Base-by-base conservation (phyloP, 1,140 invertebrate species). In the Listronotus bonariensis region DNA sequence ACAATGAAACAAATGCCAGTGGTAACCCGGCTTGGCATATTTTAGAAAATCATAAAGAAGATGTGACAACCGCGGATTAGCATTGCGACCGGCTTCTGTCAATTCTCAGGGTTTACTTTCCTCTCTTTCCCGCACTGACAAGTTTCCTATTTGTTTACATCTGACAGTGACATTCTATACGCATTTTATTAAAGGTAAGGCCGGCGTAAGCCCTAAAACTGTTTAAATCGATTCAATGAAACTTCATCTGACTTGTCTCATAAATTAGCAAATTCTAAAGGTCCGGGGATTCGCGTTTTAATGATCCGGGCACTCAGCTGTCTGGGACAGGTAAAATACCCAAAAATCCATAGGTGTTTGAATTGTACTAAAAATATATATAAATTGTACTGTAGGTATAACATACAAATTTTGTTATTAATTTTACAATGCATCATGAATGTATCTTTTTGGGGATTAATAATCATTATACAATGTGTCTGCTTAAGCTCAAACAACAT, bases 91-190 rank as follows among this genome's bases (percentile, higher is more conserved):
- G 41, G 41, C 20, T 18, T 1, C 15, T 46, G 15, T 26, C 43
- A 46, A n/a, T 17, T 12, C 34, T 10, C 34, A 36, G 34, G n/a
- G 3, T 36, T 36, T 36, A 36, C 34, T 18, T 46, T 18, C n/a
- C 15, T 46, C n/a, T 9, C 20, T 26, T 46, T 10, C 7, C 20
- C 43, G 9, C 43, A 17, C 43, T 11, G 7, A n/a, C 43, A 46
- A 18, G 15, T 46, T 46, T 68, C 73, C 73, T 73, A 69, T 75
- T 75, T 75, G 74, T 75, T 75, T 75, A 75, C 71, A 71, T 73
- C 68, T 42, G 59, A 61, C 61, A 60, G 65, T 69, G 58, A 42
- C 48, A 26, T 26, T 26, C 20, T 26, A 26, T 26, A 26, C 20
- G 20, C 20, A 26, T 26, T 26, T 26, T 46, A 12, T 43, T 57